Evolutionary conservation across 2,113 vertebrate genomes (phyloP).

Genomic region (Phalacrocorax aristotelis): DNA sequence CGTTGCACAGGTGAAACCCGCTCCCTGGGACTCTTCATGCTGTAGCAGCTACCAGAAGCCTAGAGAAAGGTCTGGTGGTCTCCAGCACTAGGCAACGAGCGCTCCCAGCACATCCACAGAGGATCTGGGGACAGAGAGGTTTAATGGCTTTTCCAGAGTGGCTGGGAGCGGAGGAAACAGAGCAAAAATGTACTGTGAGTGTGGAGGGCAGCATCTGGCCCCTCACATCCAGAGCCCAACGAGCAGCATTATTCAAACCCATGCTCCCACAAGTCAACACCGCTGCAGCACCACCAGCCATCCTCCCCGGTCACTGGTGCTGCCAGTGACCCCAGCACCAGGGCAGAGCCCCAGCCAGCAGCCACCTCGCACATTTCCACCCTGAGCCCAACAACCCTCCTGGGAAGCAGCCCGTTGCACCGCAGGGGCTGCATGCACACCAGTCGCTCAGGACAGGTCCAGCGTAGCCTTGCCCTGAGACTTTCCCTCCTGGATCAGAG

Average conservation of each 20-base stretch:
- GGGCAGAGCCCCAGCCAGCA: background rate
- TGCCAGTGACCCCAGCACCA: accelerated
- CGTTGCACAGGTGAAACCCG: accelerated
- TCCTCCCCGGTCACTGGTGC: background rate
- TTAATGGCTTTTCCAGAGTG: background rate
- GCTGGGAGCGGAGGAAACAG: background rate
- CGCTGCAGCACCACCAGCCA: background rate
- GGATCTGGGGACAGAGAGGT: background rate
- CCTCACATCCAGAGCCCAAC: accelerated
- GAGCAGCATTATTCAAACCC: background rate
- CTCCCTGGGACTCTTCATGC: accelerated
- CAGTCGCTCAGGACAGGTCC: background rate
- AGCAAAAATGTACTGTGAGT: background rate
- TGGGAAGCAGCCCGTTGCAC: accelerated
- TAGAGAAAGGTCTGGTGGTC: background rate
- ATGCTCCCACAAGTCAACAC: background rate
- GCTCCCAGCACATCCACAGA: accelerated
- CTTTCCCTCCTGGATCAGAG: background rate
- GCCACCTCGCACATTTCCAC: accelerated
- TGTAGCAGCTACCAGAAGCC: background rate
- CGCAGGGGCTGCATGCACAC: background rate
- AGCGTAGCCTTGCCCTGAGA: background rate
- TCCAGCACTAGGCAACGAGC: background rate
- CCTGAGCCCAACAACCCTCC: background rate
- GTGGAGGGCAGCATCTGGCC: background rate